Base-by-base conservation (phyloP, 1,140 invertebrate species). In the Bombus terrestris region DNA sequence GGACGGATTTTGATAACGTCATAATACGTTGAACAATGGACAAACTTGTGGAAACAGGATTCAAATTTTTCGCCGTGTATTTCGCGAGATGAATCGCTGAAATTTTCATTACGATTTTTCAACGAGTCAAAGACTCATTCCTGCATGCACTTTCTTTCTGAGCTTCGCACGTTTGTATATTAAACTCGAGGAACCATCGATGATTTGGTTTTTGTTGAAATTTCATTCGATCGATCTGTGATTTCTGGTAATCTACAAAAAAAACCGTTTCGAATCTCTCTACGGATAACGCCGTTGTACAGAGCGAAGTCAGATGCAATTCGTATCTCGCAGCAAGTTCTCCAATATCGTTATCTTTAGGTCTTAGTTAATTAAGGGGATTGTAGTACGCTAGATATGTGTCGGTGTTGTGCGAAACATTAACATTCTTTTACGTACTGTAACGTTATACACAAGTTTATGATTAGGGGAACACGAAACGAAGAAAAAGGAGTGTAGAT, bases 281-380 rank as follows among this genome's bases (percentile, higher is more conserved):
- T 35, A 81, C 37, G 13, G 64, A 37, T 57, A 12, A n/a, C 22
- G 57, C 25, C 25, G 39, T 82, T 76, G 41, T 53, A 76, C 35
- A 53, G 72, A 39, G 53, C n/a, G 9, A 53, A 77, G 18, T 13
- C 28, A 32, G 37, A n/a, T 59, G 25, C 15, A 10, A 68, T 68
- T 72, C 28, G 28, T 39, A 25, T 53, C 68, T 41, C 37, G 39
- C 47, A 37, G 35, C 35, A 43, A 82, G 71, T 53, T 66, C 43
- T 75, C 28, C 72, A 13, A 37, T 43, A 43, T 69, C 39, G 75
- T 39, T 77, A 53, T 53, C 41, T 59, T 41, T 64, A 28, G 47
- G 43, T 12, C 25, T 83, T 66, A 35, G 22, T 3, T 53, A 64
- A 69, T 68, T 77, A 77, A 83, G 74, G 53, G 39, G 64, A 76